These are phyloP conservation scores for Cephus rjabovi DNA, from an alignment of 2,888 invertebrate species.

Conservation along the genomic window DNA sequence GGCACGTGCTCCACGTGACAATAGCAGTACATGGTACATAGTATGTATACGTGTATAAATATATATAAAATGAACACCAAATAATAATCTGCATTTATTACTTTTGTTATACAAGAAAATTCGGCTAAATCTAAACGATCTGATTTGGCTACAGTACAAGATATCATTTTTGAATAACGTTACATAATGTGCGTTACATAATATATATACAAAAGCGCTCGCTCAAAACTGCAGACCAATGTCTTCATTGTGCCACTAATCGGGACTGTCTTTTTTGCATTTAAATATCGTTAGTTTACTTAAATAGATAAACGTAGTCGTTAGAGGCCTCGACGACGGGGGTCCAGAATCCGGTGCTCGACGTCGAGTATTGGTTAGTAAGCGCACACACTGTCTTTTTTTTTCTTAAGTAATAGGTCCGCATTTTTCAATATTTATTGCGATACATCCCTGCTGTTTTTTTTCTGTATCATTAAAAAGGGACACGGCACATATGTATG, in stretches of 20 bases:
- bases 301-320: slow-evolving; percentile 41
- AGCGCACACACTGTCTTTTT: slow-evolving; percentile 62
- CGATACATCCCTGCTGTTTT: slow-evolving; percentile 24
- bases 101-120: slow-evolving; percentile 59
- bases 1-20: neutral
- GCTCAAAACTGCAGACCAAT: slow-evolving; percentile 51
- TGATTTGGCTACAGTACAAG: slow-evolving; percentile 52
- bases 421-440: slow-evolving; percentile 28
- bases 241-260: slow-evolving; percentile 46
- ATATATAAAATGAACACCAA: slow-evolving; percentile 43
- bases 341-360: slow-evolving; percentile 33
- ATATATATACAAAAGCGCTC: slow-evolving; percentile 62
- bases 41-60: neutral
- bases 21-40: neutral
- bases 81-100: slow-evolving; percentile 59
- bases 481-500: neutral
- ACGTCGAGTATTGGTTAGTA: slow-evolving; percentile 48
- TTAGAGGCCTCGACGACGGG: slow-evolving; percentile 26
- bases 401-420: slow-evolving; percentile 46
- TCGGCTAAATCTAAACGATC: slow-evolving; percentile 51
- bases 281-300: slow-evolving; percentile 38
- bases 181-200: slow-evolving; percentile 62
- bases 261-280: slow-evolving; percentile 56
- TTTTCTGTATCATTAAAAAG: slow-evolving; percentile 15
- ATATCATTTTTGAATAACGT: slow-evolving; percentile 40